These are phyloP conservation scores for Potamilus streckersoni DNA, from an alignment of 1,140 invertebrate species.

Conservation along the genomic window DNA sequence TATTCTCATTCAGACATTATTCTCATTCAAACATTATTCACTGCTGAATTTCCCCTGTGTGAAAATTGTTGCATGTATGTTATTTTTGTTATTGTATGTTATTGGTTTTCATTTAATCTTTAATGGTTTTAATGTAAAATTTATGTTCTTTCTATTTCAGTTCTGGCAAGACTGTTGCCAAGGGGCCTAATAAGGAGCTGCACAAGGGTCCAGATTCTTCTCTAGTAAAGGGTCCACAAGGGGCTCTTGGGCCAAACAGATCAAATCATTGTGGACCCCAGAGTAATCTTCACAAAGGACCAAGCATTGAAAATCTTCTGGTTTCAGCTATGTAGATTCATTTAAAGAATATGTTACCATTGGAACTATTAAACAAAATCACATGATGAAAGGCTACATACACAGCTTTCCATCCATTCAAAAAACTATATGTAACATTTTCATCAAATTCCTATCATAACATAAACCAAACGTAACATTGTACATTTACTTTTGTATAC, in stretches of 20 bases:
- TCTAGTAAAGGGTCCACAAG: constrained; percentile 21
- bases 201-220: constrained; percentile 19
- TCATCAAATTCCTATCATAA: too few relatives aligned
- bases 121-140: too few relatives aligned
- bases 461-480: too few relatives aligned
- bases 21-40: neutral
- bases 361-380: too few relatives aligned
- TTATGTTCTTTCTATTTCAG: constrained; percentile 6
- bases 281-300: constrained; percentile 1
- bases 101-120: too few relatives aligned
- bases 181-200: constrained; percentile 23
- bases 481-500: too few relatives aligned
- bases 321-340: constrained; percentile 9
- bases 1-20: neutral
- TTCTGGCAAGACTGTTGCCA: constrained; percentile 19
- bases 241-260: constrained; percentile 23
- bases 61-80: too few relatives aligned
- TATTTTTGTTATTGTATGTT: too few relatives aligned
- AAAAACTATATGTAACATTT: too few relatives aligned
- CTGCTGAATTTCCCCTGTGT: neutral
- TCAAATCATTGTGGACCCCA: constrained; percentile 25
- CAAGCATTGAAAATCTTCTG: constrained; percentile 11
- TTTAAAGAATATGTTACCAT: too few relatives aligned
- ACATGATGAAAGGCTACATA: too few relatives aligned
- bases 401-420: too few relatives aligned